Conservation (phyloP, 2,888 invertebrate species). For the Yponomeuta cagnagella region DNA sequence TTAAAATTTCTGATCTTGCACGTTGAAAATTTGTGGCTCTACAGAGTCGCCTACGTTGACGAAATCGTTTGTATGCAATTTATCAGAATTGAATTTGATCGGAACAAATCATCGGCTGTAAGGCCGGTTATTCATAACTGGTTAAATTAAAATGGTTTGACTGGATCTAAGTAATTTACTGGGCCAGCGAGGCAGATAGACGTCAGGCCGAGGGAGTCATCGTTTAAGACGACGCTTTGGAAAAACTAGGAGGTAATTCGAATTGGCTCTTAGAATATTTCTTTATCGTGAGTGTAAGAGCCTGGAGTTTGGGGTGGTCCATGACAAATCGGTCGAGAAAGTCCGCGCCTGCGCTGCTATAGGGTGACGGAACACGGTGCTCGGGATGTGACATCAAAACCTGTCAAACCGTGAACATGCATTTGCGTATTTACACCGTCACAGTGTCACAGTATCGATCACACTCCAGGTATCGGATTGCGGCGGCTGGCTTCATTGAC, state of each 20-base stretch:
- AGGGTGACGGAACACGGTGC: constrained; percentile 73
- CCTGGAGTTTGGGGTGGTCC: background rate
- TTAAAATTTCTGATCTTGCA: background rate
- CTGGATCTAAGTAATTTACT: constrained; percentile 19
- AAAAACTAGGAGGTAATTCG: background rate
- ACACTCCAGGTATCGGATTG: constrained; percentile 38
- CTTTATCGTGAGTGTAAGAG: background rate
- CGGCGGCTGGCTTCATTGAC: constrained; percentile 24
- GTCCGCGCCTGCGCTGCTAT: constrained; percentile 62
- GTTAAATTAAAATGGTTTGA: background rate
- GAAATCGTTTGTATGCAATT: no score
- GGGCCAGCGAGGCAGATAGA: constrained; percentile 4
- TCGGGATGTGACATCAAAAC: constrained; percentile 72
- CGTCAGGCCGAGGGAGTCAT: background rate
- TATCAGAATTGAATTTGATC: no score
- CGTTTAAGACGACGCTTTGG: background rate
- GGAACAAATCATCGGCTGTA: no score
- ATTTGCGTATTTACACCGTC: constrained; percentile 69
- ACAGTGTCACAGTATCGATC: constrained; percentile 34
- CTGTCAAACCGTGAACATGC: constrained; percentile 75
- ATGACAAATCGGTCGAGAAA: constrained; percentile 15
- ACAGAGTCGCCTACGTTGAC: no score
- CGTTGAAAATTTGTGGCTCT: no score
- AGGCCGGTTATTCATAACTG: background rate
- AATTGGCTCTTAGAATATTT: background rate